phyloP scores from a whole-genome alignment of 2,113 vertebrate genomes.

The Isurus oxyrinchus region DNA sequence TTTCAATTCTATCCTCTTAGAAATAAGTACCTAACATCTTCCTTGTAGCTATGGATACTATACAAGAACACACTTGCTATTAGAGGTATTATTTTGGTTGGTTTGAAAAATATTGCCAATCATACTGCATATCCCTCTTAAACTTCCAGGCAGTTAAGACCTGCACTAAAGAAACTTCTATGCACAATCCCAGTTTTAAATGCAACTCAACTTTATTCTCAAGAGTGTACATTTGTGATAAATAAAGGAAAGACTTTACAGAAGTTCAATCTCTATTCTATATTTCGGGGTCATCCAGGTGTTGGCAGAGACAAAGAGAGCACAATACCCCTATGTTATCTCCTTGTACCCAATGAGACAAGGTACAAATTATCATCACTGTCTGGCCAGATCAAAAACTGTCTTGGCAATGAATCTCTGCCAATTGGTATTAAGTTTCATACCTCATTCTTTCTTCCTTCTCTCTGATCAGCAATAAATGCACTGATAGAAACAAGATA shows the following conservation, averaged over 20 bases:
- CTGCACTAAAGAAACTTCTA: neutral
- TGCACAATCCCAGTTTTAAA: neutral
- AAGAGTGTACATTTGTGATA: neutral
- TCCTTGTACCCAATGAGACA: neutral
- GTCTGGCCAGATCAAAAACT: slow-evolving; percentile 34
- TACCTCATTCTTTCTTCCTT: slow-evolving; percentile 37
- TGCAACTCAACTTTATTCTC: neutral
- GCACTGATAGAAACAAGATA: slow-evolving; percentile 37
- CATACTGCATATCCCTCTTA: neutral
- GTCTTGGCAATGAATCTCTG: slow-evolving; percentile 35
- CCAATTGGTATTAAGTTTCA: slow-evolving; percentile 38
- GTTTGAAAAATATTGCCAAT: neutral
- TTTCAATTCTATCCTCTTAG: neutral
- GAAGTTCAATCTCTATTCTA: neutral
- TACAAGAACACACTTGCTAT: neutral
- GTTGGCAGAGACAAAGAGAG: slow-evolving; percentile 10
- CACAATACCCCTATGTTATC: slow-evolving; percentile 36
- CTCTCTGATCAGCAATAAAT: slow-evolving; percentile 39
- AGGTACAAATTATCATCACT: slow-evolving; percentile 34
- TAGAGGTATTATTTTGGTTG: neutral
- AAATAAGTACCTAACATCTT: neutral
- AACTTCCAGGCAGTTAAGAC: neutral
- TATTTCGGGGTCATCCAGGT: slow-evolving; percentile 29
- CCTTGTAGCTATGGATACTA: neutral
- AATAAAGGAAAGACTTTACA: neutral